phyloP scores from a whole-genome alignment of 2,113 vertebrate species.

The Thymallus thymallus region DNA sequence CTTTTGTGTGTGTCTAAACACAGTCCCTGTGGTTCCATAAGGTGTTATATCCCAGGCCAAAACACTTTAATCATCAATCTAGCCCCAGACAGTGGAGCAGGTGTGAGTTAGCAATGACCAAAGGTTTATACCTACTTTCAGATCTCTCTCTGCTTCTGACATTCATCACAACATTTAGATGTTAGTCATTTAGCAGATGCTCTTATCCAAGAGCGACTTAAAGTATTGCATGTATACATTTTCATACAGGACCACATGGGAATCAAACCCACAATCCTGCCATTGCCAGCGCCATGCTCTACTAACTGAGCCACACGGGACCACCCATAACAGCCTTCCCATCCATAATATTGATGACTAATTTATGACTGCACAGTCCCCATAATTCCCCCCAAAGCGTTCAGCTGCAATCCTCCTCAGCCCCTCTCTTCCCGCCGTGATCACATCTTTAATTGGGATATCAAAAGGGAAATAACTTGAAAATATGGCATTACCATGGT shows the following conservation, averaged over 20 bases:
- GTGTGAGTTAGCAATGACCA: too few species aligned
- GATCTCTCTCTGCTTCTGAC: not conserved
- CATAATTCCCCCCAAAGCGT: not conserved
- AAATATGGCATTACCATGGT: conserved; percentile 53
- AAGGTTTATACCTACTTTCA: not conserved
- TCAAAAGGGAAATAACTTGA: conserved; percentile 57
- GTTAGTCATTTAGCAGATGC: too few species aligned
- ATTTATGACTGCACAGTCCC: not conserved
- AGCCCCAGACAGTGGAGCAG: not conserved
- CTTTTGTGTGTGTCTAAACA: too few species aligned
- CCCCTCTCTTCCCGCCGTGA: conserved; percentile 57
- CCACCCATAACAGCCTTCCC: not conserved
- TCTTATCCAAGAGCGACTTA: too few species aligned
- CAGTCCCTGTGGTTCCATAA: too few species aligned
- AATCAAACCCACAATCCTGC: too few species aligned
- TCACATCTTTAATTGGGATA: conserved; percentile 66
- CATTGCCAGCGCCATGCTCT: too few species aligned
- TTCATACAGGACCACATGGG: too few species aligned
- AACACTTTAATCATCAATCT: not conserved
- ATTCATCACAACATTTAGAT: not conserved
- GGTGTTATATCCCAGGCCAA: not conserved
- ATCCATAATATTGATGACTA: not conserved
- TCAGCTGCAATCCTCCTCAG: conserved; percentile 40
- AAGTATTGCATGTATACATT: too few species aligned
- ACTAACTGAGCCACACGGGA: too few species aligned